These are phyloP conservation scores for Halyomorpha halys DNA, from an alignment of 1,140 invertebrate genomes.

Conservation along the genomic window DNA sequence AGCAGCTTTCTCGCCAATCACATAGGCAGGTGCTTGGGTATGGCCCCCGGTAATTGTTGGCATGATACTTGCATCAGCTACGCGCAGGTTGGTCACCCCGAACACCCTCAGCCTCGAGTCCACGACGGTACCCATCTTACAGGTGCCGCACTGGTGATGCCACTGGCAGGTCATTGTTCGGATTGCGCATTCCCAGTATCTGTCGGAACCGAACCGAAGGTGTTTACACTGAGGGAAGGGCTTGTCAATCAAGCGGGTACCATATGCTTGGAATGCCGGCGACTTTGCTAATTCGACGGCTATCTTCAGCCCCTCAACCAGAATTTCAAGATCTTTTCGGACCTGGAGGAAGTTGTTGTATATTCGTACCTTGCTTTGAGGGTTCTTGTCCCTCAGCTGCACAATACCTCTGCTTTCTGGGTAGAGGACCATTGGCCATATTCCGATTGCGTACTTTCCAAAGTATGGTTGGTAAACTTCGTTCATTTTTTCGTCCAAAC, in stretches of 20 bases:
- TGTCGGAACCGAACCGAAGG: constrained; percentile 45
- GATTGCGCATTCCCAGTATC: constrained; percentile 65
- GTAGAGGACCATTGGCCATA: constrained; percentile 59
- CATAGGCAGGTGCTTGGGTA: constrained; percentile 59
- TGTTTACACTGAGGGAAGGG: constrained; percentile 48
- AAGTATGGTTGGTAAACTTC: constrained; percentile 35
- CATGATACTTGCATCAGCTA: constrained; percentile 67
- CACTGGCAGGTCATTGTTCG: constrained; percentile 48
- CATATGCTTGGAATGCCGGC: constrained; percentile 48
- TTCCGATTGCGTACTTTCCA: constrained; percentile 48
- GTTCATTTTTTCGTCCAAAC: too few species aligned
- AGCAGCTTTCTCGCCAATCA: constrained; percentile 79
- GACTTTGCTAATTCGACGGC: constrained; percentile 47
- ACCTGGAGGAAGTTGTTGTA: constrained; percentile 62
- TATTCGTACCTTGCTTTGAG: constrained; percentile 57
- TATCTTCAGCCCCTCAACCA: constrained; percentile 54
- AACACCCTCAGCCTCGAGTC: constrained; percentile 55
- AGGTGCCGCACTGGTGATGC: constrained; percentile 47
- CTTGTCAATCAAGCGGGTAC: constrained; percentile 42
- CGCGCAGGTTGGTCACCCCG: constrained; percentile 55
- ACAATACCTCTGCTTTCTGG: constrained; percentile 62
- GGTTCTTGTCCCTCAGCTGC: constrained; percentile 54
- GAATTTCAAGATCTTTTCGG: constrained; percentile 51
- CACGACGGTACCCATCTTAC: constrained; percentile 53
- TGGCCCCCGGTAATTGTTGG: constrained; percentile 59